Evolutionary conservation across 2,797 vertebrate species (phyloP).

Genomic region (Platyrinchus mystaceus): DNA sequence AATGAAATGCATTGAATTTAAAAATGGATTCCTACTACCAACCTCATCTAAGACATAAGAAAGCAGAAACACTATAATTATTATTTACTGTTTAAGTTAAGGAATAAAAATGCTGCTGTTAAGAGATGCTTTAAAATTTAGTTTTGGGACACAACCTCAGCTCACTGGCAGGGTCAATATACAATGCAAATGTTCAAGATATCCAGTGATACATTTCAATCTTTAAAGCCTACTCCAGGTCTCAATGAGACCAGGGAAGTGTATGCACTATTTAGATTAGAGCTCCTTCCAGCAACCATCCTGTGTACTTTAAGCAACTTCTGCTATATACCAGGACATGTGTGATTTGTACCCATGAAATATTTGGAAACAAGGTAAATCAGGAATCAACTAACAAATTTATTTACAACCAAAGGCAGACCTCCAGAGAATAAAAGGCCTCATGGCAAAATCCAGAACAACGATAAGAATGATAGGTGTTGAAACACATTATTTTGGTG

Average conservation of each 20-base stretch:
- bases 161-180: neutral
- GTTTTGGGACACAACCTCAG: neutral
- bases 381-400: neutral
- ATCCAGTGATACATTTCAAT: neutral
- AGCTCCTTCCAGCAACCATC: neutral
- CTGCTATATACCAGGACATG: neutral
- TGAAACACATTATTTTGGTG: neutral
- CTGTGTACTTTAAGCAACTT: neutral
- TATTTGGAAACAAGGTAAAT: neutral
- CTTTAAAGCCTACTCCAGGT: neutral
- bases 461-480: neutral
- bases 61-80: neutral
- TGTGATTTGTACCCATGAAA: neutral
- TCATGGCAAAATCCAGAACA: neutral
- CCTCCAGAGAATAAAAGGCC: neutral
- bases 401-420: neutral
- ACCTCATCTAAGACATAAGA: slow-evolving; percentile 31
- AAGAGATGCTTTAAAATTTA: neutral
- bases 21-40: slow-evolving; percentile 3
- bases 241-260: neutral
- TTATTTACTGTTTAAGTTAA: slow-evolving; percentile 22
- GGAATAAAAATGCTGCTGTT: neutral
- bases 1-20: slow-evolving; percentile 30
- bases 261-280: neutral
- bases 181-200: neutral